Conservation (phyloP, 2,888 invertebrate species). For the Macaria liturata region DNA sequence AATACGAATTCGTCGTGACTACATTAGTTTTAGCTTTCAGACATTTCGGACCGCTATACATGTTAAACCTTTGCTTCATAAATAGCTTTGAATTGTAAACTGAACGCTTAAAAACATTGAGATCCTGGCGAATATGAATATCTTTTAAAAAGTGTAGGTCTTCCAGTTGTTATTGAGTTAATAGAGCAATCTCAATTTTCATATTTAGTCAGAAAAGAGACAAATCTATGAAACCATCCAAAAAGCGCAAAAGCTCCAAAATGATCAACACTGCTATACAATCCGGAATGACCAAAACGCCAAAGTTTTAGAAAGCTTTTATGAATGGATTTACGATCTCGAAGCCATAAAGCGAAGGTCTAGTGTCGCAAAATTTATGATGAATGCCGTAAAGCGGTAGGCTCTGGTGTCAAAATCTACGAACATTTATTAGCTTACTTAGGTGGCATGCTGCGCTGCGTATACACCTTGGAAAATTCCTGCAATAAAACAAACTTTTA, state of each 20-base stretch:
- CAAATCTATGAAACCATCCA: too few species aligned
- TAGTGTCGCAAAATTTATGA: conserved; percentile 16
- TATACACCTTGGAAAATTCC: conserved; percentile 72
- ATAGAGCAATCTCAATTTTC: too few species aligned
- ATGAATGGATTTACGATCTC: conserved; percentile 20
- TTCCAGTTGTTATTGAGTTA: too few species aligned
- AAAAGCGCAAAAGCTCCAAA: too few species aligned
- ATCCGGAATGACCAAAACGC: conserved; percentile 4
- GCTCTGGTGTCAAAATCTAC: conserved; percentile 28
- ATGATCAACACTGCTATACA: too few species aligned
- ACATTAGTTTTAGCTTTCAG: too few species aligned
- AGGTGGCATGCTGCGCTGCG: conserved; percentile 75
- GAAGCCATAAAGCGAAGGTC: conserved; percentile 19
- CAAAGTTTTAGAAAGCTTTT: conserved; percentile 20
- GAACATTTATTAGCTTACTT: conserved; percentile 65
- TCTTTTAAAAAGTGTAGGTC: background rate
- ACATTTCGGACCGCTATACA: too few species aligned
- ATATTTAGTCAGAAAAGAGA: too few species aligned
- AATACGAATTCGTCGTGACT: too few species aligned
- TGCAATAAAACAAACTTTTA: conserved; percentile 71
- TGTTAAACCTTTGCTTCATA: too few species aligned
- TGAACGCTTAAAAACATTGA: conserved; percentile 5
- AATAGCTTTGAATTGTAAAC: conserved; percentile 7
- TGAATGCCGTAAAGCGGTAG: too few species aligned
- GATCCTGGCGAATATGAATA: conserved; percentile 8